phyloP scores from a whole-genome alignment of 1,140 invertebrate genomes.

The Helicorthomorpha holstii region DNA sequence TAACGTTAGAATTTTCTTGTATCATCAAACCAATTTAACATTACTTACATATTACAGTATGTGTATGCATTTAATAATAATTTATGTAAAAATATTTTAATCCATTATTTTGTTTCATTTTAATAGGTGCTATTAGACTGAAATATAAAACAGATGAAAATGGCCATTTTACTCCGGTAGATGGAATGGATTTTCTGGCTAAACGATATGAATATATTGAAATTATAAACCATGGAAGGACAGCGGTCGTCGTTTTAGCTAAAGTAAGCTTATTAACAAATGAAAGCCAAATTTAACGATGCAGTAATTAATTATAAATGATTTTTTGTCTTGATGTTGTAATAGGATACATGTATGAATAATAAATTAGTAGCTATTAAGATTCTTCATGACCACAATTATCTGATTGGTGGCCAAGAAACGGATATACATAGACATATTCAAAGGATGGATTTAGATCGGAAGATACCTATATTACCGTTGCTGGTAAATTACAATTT shows the following conservation, averaged over 20 bases:
- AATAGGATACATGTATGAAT: conserved; percentile 20
- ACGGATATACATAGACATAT: too few relatives aligned
- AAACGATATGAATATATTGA: conserved; percentile 15
- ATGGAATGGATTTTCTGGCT: conserved; percentile 16
- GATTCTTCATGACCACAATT: conserved; percentile 20
- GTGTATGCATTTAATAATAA: too few relatives aligned
- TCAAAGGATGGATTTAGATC: too few relatives aligned
- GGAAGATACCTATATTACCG: too few relatives aligned
- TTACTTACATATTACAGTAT: too few relatives aligned
- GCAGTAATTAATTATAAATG: background rate
- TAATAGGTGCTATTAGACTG: too few relatives aligned
- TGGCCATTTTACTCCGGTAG: background rate
- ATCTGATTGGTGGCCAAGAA: conserved; percentile 22
- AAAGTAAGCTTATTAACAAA: conserved; percentile 12
- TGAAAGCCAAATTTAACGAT: background rate
- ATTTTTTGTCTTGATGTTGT: conserved; percentile 5
- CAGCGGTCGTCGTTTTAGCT: conserved; percentile 20
- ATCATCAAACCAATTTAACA: too few relatives aligned
- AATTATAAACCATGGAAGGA: conserved; percentile 18
- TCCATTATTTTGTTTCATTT: too few relatives aligned
- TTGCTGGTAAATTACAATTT: too few relatives aligned
- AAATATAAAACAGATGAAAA: background rate
- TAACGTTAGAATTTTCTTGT: too few relatives aligned
- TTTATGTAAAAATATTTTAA: too few relatives aligned
- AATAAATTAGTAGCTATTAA: conserved; percentile 21